Evolutionary conservation across 1,140 invertebrate species (phyloP).

Genomic region (Drosophila persimilis): DNA sequence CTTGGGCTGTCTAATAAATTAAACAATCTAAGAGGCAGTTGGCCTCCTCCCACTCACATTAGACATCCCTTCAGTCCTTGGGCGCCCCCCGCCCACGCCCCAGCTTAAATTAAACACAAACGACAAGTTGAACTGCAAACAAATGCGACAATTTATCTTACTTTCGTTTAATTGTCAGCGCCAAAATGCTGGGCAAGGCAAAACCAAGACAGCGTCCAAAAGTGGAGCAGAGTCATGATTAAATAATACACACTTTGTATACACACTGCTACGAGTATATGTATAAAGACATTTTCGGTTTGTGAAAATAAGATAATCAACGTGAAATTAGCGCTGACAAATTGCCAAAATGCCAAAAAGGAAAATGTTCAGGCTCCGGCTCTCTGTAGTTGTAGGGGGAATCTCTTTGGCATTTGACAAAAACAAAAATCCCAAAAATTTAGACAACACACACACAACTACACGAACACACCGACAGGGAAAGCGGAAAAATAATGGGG

Average conservation of each 20-base stretch:
- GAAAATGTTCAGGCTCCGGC: conserved; percentile 26
- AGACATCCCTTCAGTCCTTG: no score
- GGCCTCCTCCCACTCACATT: no score
- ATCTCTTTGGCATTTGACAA: conserved; percentile 24
- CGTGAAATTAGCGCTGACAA: conserved; percentile 74
- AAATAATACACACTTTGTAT: conserved; percentile 34
- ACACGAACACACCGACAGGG: neutral
- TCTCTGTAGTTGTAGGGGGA: conserved; percentile 14
- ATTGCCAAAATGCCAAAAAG: conserved; percentile 60
- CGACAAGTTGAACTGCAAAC: conserved; percentile 77
- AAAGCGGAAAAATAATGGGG: conserved; percentile 42
- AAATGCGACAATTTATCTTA: conserved; percentile 81
- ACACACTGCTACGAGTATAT: neutral
- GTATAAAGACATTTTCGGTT: conserved; percentile 13
- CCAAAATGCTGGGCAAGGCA: conserved; percentile 70
- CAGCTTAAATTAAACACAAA: conserved; percentile 63
- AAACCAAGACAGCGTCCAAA: conserved; percentile 46
- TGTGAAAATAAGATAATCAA: conserved; percentile 60
- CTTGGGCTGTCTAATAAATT: conserved; percentile 63
- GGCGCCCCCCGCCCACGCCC: no score
- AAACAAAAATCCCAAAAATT: conserved; percentile 41
- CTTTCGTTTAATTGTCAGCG: conserved; percentile 80
- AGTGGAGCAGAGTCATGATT: conserved; percentile 45
- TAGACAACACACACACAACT: conserved; percentile 5
- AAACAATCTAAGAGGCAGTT: conserved; percentile 50